phyloP scores from a whole-genome alignment of 2,888 invertebrate genomes.

The Corythucha ciliata region DNA sequence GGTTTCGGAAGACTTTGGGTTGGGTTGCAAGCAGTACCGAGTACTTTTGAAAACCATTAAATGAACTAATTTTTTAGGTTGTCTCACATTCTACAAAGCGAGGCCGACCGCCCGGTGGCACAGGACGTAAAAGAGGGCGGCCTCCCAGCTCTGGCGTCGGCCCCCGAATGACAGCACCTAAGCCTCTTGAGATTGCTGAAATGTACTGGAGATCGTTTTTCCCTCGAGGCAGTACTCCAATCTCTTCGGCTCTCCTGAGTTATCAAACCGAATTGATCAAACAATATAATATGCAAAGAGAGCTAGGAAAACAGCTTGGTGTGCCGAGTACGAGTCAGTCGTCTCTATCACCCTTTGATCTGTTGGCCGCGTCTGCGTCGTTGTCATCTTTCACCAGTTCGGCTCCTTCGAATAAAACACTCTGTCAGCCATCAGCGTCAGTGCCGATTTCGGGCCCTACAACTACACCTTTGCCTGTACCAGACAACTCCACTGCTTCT shows the following conservation, averaged over 20 bases:
- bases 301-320: conserved; percentile 8
- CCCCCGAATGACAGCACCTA: conserved; percentile 21
- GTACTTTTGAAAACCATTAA: not conserved
- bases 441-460: conserved; percentile 14
- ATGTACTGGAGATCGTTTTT: not conserved
- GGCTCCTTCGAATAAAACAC: not conserved
- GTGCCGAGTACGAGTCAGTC: no score
- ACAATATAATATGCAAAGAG: conserved; percentile 17
- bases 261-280: conserved; percentile 15
- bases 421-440: conserved; percentile 3
- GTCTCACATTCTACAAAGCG: conserved; percentile 9
- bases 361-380: no score
- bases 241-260: conserved; percentile 11
- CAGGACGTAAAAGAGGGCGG: conserved; percentile 19
- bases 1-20: not conserved
- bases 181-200: not conserved
- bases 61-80: not conserved
- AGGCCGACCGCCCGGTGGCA: conserved; percentile 17
- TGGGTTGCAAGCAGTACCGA: not conserved
- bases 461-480: conserved; percentile 14
- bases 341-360: no score
- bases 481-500: not conserved
- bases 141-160: conserved; percentile 23
- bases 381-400: no score
- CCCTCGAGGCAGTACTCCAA: not conserved